Conservation (phyloP, 2,888 invertebrate species). For the Hanleya hanleyi region DNA sequence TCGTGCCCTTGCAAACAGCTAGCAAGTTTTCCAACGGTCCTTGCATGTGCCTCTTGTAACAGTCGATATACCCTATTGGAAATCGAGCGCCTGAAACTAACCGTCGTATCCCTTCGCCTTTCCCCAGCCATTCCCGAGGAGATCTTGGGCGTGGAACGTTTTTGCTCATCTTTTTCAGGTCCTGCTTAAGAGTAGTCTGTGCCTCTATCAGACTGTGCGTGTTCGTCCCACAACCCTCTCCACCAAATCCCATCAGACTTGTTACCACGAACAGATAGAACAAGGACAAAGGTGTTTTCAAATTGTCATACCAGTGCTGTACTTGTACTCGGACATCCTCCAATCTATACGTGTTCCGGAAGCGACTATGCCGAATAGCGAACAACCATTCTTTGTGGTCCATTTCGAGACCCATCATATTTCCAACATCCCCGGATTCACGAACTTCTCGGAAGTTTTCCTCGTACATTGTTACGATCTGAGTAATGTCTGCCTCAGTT, state of each 20-base stretch:
- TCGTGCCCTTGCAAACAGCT: slow-evolving; percentile 25
- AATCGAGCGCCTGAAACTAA: slow-evolving; percentile 33
- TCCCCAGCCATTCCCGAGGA: slow-evolving; percentile 49
- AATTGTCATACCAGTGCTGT: slow-evolving; percentile 38
- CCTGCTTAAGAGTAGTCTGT: slow-evolving; percentile 22
- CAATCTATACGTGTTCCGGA: slow-evolving; percentile 29
- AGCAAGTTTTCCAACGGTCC: neutral
- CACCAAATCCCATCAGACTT: slow-evolving; percentile 44
- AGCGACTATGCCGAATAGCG: slow-evolving; percentile 40
- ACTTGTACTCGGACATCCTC: slow-evolving; percentile 43
- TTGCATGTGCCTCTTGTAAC: slow-evolving; percentile 6
- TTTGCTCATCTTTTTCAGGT: slow-evolving; percentile 32
- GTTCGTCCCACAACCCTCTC: slow-evolving; percentile 30
- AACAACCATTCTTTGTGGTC: slow-evolving; percentile 49
- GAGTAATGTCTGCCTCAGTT: slow-evolving; percentile 10
- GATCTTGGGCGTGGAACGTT: slow-evolving; percentile 38
- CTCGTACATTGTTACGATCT: slow-evolving; percentile 38
- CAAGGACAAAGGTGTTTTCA: slow-evolving; percentile 38
- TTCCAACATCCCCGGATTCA: slow-evolving; percentile 15
- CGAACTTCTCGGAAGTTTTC: slow-evolving; percentile 33
- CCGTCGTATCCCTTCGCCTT: slow-evolving; percentile 25
- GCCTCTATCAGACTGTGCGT: slow-evolving; percentile 44
- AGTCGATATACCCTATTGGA: slow-evolving; percentile 3
- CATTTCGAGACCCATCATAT: slow-evolving; percentile 37
- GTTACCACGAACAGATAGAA: slow-evolving; percentile 44